phyloP scores from a whole-genome alignment of 2,888 invertebrate species.

The Ophraella communa region DNA sequence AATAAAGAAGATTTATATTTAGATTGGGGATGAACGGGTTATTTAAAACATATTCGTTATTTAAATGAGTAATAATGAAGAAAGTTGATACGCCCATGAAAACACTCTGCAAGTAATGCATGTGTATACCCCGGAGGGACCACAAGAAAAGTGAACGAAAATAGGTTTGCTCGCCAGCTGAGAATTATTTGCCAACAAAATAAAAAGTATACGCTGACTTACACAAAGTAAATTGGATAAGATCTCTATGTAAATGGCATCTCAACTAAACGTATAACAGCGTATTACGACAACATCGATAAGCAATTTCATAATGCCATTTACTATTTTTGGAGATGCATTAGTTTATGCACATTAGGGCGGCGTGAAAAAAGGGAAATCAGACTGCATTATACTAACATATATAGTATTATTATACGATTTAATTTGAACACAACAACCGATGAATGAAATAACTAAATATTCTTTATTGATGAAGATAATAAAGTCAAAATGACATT shows the following conservation, averaged over 20 bases:
- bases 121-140: slow-evolving; percentile 19
- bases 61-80: background rate
- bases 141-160: slow-evolving; percentile 11
- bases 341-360: background rate
- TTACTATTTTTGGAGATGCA: background rate
- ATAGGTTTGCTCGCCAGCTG: slow-evolving; percentile 14
- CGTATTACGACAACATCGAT: background rate
- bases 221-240: slow-evolving; percentile 3
- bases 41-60: background rate
- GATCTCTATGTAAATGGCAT: slow-evolving; percentile 4
- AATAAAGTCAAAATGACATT: no score
- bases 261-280: background rate
- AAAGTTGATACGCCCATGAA: background rate
- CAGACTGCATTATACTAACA: no score
- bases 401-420: no score
- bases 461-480: no score
- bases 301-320: background rate
- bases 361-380: no score
- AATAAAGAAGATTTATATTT: no score
- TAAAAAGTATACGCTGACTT: background rate
- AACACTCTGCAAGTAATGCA: slow-evolving; percentile 4
- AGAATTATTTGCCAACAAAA: slow-evolving; percentile 11
- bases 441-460: no score
- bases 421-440: no score
- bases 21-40: no score